Evolutionary conservation across 2,113 vertebrate genomes (phyloP).

Genomic region (Anarrhichthys ocellatus): DNA sequence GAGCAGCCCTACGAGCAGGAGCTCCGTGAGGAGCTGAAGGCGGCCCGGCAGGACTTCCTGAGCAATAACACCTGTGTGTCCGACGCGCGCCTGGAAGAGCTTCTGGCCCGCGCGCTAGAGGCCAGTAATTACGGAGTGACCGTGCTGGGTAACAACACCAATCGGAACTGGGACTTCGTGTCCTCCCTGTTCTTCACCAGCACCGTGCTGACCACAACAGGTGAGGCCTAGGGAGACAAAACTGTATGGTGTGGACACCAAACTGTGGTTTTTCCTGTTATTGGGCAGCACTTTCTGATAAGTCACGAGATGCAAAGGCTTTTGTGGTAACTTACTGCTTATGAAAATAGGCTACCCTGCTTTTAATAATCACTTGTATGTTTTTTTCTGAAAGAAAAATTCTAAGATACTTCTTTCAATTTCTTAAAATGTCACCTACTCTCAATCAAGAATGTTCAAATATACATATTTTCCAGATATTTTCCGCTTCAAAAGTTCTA

Average conservation of each 20-base stretch:
- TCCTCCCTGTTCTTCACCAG: slow-evolving; percentile 97
- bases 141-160: slow-evolving; percentile 85
- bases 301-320: neutral
- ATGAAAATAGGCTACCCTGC: neutral
- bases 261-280: neutral
- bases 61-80: slow-evolving; percentile 89
- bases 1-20: slow-evolving; percentile 91
- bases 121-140: slow-evolving; percentile 96
- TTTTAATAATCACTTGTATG: neutral
- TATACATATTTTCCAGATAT: neutral
- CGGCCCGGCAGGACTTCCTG: slow-evolving; percentile 86
- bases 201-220: slow-evolving; percentile 96
- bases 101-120: slow-evolving; percentile 88
- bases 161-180: slow-evolving; percentile 95
- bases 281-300: neutral
- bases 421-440: no score
- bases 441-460: neutral
- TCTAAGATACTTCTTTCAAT: neutral
- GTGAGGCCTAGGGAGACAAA: slow-evolving; percentile 72
- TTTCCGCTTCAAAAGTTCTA: neutral
- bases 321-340: neutral
- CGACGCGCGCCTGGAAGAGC: slow-evolving; percentile 88
- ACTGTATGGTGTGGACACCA: neutral
- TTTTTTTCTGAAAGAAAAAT: neutral
- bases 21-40: slow-evolving; percentile 87